Percentiles rank a stretch among this genome's conserved stretches.
phyloP scores from a whole-genome alignment of 2,888 invertebrate species.

The Caradrina kadenii region DNA sequence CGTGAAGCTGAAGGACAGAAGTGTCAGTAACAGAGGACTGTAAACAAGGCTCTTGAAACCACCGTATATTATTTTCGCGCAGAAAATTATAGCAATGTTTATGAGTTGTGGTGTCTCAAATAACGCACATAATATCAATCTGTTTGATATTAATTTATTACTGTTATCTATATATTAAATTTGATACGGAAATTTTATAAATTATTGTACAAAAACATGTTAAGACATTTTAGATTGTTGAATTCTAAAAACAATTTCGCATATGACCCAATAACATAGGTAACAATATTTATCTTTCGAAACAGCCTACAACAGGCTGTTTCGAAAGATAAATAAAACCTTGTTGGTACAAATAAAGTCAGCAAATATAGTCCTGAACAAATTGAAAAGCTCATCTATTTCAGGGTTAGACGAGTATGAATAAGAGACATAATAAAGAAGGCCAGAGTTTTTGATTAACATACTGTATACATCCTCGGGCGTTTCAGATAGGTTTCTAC shows the following conservation, averaged over 20 bases:
- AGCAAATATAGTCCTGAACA: too few relatives aligned
- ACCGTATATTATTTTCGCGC: not conserved
- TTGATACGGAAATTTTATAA: too few relatives aligned
- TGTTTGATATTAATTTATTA: constrained; percentile 6
- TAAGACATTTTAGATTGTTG: too few relatives aligned
- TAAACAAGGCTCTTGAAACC: not conserved
- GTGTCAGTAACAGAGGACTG: constrained; percentile 5
- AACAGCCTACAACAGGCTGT: too few relatives aligned
- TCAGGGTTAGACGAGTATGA: not conserved
- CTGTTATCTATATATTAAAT: too few relatives aligned
- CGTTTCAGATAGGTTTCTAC: not conserved
- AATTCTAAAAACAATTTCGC: too few relatives aligned
- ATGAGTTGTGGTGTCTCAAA: not conserved
- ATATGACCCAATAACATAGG: too few relatives aligned
- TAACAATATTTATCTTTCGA: too few relatives aligned
- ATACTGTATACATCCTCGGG: too few relatives aligned
- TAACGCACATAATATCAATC: not conserved
- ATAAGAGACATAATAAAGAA: not conserved
- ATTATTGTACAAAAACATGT: too few relatives aligned
- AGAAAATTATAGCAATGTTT: constrained; percentile 2
- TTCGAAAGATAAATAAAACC: not conserved
- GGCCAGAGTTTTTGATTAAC: constrained; percentile 7
- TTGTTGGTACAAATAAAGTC: too few relatives aligned
- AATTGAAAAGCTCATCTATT: too few relatives aligned
- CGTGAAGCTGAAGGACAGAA: constrained; percentile 18